Percentiles rank a stretch among this genome's conserved stretches.
These are phyloP conservation scores for Athetis lepigone DNA, from an alignment of 2,888 invertebrate species.

Conservation along the genomic window DNA sequence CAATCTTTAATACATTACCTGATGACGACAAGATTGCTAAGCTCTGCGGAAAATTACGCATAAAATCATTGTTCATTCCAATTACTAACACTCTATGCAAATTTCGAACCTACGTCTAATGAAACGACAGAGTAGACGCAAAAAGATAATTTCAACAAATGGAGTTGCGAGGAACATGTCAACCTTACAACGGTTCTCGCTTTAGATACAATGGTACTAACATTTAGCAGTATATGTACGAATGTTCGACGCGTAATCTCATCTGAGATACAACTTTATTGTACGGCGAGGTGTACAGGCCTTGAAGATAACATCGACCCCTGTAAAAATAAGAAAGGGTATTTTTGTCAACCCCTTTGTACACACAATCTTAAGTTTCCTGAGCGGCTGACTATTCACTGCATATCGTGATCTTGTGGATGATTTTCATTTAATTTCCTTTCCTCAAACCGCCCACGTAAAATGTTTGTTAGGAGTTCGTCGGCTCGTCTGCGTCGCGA, in stretches of 20 bases:
- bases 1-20: conserved; percentile 43
- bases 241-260: conserved; percentile 26
- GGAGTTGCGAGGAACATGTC: conserved; percentile 25
- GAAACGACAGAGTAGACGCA: conserved; percentile 18
- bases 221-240: conserved; percentile 17
- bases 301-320: conserved; percentile 31
- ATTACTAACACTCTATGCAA: conserved; percentile 32
- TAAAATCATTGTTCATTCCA: conserved; percentile 20
- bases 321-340: conserved; percentile 28
- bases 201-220: conserved; percentile 18
- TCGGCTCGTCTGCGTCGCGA: neutral
- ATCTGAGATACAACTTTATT: conserved; percentile 37
- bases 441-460: neutral
- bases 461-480: neutral
- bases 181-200: conserved; percentile 21
- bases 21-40: conserved; percentile 32
- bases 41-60: conserved; percentile 34
- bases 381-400: neutral
- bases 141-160: conserved; percentile 31
- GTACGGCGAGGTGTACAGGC: conserved; percentile 21
- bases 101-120: conserved; percentile 17
- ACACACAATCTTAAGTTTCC: conserved; percentile 13
- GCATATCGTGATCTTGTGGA: conserved; percentile 6
- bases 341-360: conserved; percentile 32
- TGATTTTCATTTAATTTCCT: conserved; percentile 25